These are phyloP conservation scores for Eugnorisma glareosa DNA, from an alignment of 2,888 invertebrate genomes.

Conservation along the genomic window DNA sequence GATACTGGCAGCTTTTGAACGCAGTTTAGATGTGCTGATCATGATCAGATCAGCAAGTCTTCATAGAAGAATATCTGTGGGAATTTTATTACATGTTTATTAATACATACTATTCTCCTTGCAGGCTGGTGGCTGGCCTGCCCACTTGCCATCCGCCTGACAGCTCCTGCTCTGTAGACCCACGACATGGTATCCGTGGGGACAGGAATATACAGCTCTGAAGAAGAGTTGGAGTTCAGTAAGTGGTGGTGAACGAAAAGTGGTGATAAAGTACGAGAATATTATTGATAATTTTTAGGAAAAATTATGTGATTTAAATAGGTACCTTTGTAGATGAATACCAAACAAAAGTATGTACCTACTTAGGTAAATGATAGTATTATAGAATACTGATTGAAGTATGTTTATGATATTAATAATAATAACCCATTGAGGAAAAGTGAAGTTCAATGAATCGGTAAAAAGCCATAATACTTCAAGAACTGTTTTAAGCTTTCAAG, in stretches of 20 bases:
- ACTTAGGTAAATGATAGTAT: no score
- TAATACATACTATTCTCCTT: constrained; percentile 94
- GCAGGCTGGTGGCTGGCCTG: constrained; percentile 95
- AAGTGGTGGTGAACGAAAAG: not conserved
- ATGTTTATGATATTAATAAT: no score
- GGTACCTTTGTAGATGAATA: not conserved
- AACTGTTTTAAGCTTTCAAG: no score
- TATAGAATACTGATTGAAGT: no score
- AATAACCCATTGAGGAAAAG: no score
- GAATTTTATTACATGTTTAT: constrained; percentile 4
- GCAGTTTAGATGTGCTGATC: not conserved
- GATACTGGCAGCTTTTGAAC: not conserved
- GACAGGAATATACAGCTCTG: constrained; percentile 96
- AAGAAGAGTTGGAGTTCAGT: not conserved
- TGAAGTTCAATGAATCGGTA: no score
- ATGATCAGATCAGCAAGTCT: not conserved
- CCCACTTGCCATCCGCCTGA: constrained; percentile 98
- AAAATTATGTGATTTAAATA: not conserved
- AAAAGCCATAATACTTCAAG: not conserved
- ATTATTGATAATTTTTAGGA: not conserved
- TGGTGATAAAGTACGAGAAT: not conserved
- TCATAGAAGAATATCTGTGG: not conserved
- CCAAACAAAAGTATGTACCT: not conserved
- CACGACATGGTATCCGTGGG: constrained; percentile 96
- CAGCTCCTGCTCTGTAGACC: constrained; percentile 96